These are phyloP conservation scores for Protonibea diacanthus DNA, from an alignment of 2,797 vertebrate genomes.

Conservation along the genomic window DNA sequence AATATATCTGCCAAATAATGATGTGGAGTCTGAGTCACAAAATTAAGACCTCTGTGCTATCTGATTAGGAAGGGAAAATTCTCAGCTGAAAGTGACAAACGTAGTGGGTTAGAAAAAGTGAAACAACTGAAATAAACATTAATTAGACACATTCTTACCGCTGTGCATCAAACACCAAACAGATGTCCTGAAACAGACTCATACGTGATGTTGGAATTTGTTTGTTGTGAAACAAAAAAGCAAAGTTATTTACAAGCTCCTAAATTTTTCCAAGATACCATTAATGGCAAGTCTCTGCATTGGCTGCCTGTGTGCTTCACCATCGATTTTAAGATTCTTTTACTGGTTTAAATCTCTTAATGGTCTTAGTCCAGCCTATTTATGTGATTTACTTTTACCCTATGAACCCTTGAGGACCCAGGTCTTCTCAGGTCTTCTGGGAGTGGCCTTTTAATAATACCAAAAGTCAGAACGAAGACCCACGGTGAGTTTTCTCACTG, in stretches of 20 bases:
- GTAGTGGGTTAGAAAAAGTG: neutral
- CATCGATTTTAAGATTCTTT: too few relatives aligned
- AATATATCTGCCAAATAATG: constrained; percentile 37
- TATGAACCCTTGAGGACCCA: too few relatives aligned
- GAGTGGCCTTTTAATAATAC: too few relatives aligned
- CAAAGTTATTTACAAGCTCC: neutral
- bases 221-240: neutral
- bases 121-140: neutral
- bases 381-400: too few relatives aligned
- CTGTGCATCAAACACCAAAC: constrained; percentile 12
- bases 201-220: neutral
- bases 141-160: constrained; percentile 7
- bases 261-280: neutral
- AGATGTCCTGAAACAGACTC: constrained; percentile 1
- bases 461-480: too few relatives aligned
- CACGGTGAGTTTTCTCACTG: too few relatives aligned
- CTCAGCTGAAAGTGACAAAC: neutral
- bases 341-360: too few relatives aligned
- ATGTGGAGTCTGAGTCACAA: constrained; percentile 12
- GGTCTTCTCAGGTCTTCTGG: too few relatives aligned
- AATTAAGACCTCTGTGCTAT: neutral
- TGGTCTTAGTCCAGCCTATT: too few relatives aligned
- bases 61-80: neutral
- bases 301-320: too few relatives aligned
- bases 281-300: neutral